Evolutionary conservation across 2,797 vertebrate genomes (phyloP), one percentile per base, ranked within the genome.

Genomic region (Chromobotia macracanthus): DNA sequence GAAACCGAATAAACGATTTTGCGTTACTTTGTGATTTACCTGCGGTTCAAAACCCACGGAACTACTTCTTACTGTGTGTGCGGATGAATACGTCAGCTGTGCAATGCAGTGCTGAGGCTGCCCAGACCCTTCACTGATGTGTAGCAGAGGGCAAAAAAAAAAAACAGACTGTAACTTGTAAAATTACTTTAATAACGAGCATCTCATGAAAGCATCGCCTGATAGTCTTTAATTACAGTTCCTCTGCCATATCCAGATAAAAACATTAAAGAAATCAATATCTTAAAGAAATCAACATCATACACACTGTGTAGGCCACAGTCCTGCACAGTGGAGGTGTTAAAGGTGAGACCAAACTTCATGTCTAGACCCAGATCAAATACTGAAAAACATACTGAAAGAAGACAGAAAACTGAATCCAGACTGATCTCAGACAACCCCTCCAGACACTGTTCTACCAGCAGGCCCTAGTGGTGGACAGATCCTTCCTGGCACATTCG

Each of bases 81-180:
- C 93, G 94, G 91, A 94, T 83, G 85, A 88, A 93, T 94, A 87
- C 86, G 87, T 91, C 90, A 92, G 71, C 89, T 89, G 89, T 90
- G 91, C 89, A 90, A 92, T 90, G 89, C 84, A 87, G 92, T 92
- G 88, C 86, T 91, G 81, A 90, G 92, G 89, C 89, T 92, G 90
- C 90, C 89, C 91, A 94, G 91, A 94, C 91, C 91, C 48, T 92
- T 89, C 46, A 89, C 88, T 89, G 89, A 90, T 91, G 84, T 90
- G 90, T 87, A 86, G 83, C 84, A 84, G 82, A 85, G 85, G 75
- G 80, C 31, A 31, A 31, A 31, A 31, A 87, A 31, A 31, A 31
- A 31, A 87, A 81, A 31, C 74, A 68, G 9, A 61, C 77, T 55
- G 73, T 28, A 84, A 82, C 81, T 87, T 74, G 72, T 19, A 67